These are phyloP conservation scores for Rhinatrema bivittatum DNA, from an alignment of 2,797 vertebrate genomes.

Conservation along the genomic window DNA sequence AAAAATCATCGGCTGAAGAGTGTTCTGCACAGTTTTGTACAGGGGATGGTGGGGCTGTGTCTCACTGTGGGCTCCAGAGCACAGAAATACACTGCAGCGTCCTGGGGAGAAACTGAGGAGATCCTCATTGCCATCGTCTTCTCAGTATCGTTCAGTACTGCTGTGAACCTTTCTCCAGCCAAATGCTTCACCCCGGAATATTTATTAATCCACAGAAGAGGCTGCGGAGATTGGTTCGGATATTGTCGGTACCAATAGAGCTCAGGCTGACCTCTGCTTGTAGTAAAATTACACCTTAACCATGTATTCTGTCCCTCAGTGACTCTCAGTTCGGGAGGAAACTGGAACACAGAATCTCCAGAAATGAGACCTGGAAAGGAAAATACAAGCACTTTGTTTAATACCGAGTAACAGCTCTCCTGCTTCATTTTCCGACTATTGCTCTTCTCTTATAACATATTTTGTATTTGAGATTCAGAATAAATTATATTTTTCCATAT, in stretches of 20 bases:
- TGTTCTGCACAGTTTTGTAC: too few species aligned
- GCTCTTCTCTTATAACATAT: too few species aligned
- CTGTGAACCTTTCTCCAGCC: neutral
- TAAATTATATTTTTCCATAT: too few species aligned
- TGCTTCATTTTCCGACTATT: too few species aligned
- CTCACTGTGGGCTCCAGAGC: neutral
- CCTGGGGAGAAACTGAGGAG: neutral
- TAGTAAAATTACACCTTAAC: neutral
- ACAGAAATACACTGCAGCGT: slow-evolving; percentile 2
- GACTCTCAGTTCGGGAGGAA: neutral
- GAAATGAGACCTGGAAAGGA: neutral
- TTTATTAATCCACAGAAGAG: neutral
- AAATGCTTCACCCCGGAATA: neutral
- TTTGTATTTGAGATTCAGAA: too few species aligned
- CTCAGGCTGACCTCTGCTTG: neutral
- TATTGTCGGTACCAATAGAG: slow-evolving; percentile 4
- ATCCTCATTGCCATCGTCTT: neutral
- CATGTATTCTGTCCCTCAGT: neutral
- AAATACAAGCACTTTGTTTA: too few species aligned
- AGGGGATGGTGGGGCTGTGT: fast-evolving
- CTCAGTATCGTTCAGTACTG: neutral
- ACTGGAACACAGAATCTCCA: neutral
- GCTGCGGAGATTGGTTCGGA: neutral
- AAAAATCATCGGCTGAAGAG: too few species aligned
- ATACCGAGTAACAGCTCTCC: too few species aligned